These are phyloP conservation scores for Poecilobothrus nobilitatus DNA, from an alignment of 2,888 invertebrate species.

Conservation along the genomic window DNA sequence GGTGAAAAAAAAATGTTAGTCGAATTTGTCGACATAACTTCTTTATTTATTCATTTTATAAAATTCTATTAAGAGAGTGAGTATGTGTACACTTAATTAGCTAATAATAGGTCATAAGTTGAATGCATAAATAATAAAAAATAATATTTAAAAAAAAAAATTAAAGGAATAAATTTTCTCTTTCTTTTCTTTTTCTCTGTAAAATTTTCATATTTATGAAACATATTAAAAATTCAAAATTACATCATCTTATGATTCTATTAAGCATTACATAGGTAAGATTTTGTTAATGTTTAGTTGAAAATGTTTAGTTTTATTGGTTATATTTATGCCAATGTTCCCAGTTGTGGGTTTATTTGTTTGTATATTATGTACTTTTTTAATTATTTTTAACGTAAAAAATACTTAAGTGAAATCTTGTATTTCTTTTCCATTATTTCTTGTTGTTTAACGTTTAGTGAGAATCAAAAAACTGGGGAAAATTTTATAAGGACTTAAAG, in stretches of 20 bases:
- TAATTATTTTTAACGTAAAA: too few relatives aligned
- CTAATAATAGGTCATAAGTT: conserved; percentile 4
- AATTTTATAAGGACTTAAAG: too few relatives aligned
- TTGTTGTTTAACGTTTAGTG: too few relatives aligned
- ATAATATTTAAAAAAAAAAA: not conserved
- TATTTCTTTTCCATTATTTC: too few relatives aligned
- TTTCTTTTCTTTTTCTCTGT: not conserved
- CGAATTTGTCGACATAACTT: not conserved
- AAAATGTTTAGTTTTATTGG: not conserved
- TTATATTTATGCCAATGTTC: too few relatives aligned
- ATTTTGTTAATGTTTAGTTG: too few relatives aligned
- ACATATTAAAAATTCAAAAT: not conserved
- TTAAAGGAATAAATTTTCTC: not conserved
- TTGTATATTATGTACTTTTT: too few relatives aligned
- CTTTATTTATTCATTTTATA: not conserved
- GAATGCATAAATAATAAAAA: not conserved
- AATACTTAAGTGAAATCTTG: too few relatives aligned
- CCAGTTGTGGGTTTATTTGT: too few relatives aligned
- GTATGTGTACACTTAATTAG: not conserved
- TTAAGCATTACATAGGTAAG: not conserved
- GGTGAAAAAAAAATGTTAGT: too few relatives aligned
- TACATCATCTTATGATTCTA: not conserved
- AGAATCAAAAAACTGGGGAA: too few relatives aligned
- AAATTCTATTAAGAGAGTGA: not conserved
- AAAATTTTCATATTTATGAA: not conserved